Percentiles rank a stretch among this genome's conserved stretches.
Evolutionary conservation across 2,113 vertebrate genomes (phyloP).

Genomic region (Dasyornis broadbenti): DNA sequence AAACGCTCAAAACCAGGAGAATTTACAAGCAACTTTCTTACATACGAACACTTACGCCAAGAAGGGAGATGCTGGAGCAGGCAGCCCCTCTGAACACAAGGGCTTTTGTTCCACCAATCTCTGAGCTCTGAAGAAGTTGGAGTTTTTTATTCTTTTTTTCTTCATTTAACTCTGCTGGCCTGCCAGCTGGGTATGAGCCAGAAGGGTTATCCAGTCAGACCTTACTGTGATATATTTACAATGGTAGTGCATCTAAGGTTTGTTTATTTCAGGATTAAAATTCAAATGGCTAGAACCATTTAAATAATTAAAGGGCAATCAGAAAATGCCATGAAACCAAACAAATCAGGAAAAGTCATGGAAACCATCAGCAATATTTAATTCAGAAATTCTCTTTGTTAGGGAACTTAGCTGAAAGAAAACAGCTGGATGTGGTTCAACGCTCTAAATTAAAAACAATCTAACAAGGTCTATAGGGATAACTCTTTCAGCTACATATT

Average conservation of each 20-base stretch:
- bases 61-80: conserved; percentile 42
- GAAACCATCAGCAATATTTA: conserved; percentile 74
- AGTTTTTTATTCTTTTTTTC: background rate
- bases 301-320: conserved; percentile 72
- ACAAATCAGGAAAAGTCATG: conserved; percentile 68
- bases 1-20: background rate
- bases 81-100: conserved; percentile 17
- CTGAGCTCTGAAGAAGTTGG: conserved; percentile 40
- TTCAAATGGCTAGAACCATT: conserved; percentile 70
- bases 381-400: conserved; percentile 74
- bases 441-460: conserved; percentile 77
- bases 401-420: conserved; percentile 71
- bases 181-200: conserved; percentile 70
- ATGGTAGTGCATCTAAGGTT: conserved; percentile 56
- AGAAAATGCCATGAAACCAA: conserved; percentile 68
- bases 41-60: conserved; percentile 10
- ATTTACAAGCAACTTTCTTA: conserved; percentile 56
- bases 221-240: conserved; percentile 59
- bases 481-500: conserved; percentile 72
- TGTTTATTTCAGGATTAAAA: conserved; percentile 50
- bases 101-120: conserved; percentile 59
- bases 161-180: conserved; percentile 29
- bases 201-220: conserved; percentile 69
- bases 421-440: conserved; percentile 76
- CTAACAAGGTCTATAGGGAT: conserved; percentile 75